Conservation (phyloP, 1,140 invertebrate genomes). For the Aporrectodea caliginosa region DNA sequence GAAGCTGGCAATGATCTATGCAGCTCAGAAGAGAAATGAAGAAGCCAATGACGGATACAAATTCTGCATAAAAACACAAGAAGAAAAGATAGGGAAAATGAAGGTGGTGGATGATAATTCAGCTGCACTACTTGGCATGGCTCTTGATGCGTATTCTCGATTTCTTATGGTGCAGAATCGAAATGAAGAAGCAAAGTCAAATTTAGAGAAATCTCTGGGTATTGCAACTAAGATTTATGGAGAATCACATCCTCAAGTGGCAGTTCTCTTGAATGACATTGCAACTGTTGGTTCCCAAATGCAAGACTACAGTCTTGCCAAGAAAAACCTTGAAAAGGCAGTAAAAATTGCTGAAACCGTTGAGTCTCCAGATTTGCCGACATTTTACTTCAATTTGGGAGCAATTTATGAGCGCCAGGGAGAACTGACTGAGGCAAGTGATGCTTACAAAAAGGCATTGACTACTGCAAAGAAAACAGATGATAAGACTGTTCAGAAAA, state of each 20-base stretch:
- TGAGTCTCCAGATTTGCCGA: slow-evolving; percentile 63
- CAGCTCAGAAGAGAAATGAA: slow-evolving; percentile 62
- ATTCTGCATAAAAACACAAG: slow-evolving; percentile 69
- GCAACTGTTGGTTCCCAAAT: slow-evolving; percentile 68
- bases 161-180: slow-evolving; percentile 65
- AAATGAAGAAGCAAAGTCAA: slow-evolving; percentile 63
- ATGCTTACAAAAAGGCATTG: background rate
- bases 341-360: slow-evolving; percentile 63
- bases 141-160: slow-evolving; percentile 76
- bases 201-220: slow-evolving; percentile 68
- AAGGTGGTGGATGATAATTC: slow-evolving; percentile 61
- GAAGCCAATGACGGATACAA: slow-evolving; percentile 71
- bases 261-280: slow-evolving; percentile 79
- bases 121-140: slow-evolving; percentile 65
- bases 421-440: background rate
- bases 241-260: slow-evolving; percentile 66
- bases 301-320: slow-evolving; percentile 67
- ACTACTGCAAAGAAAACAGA: background rate
- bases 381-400: slow-evolving; percentile 78
- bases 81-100: slow-evolving; percentile 58
- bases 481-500: background rate
- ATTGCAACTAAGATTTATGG: slow-evolving; percentile 67
- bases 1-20: slow-evolving; percentile 59
- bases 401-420: slow-evolving; percentile 35
- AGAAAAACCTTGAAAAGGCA: slow-evolving; percentile 69